Base-by-base conservation (phyloP, 2,113 vertebrate species). In the Bucco capensis region DNA sequence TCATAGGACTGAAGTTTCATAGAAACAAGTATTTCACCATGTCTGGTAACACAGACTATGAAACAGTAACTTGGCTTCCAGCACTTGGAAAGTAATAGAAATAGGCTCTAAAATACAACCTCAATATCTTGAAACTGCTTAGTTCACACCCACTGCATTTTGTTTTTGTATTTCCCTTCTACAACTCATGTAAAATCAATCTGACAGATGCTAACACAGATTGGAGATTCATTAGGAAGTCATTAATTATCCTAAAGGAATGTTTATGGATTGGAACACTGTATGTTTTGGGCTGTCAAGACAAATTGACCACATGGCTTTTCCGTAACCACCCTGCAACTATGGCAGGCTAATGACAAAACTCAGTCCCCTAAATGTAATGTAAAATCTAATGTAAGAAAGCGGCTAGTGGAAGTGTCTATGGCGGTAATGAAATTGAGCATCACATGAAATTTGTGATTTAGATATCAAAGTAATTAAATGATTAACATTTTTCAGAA, bases 231-330 rank as follows among this genome's bases (percentile, higher is more conserved):
- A 92, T 89, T 87, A 93, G 77, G 56, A 94, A 89, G 71, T 67
- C 64, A 94, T 96, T 95, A 90, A 92, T 94, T 77, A 67, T 93
- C 78, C 83, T 80, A 51, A 88, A 76, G 65, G 62, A 54, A 89
- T 81, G 47, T 85, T 92, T 91, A 88, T 93, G 60, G 82, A 54
- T 58, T 72, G 69, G 31, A 94, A 40, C 38, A 61, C 38, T 57
- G 54, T 81, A 19, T 88, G 83, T 92, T 93, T 93, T 80, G 69
- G 76, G 60, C 57, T 96, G 92, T 96, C 95, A 96, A 77, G 90
- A 84, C 42, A 91, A 90, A 92, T 89, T 95, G 88, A 85, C 86
- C 49, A 62, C 69, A 83, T 44, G 42, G 60, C 67, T 83, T 86
- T 42, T 60, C 30, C 76, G 51, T 62, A 78, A 74, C 24, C 37